Percentiles rank a stretch among this genome's conserved stretches.
Evolutionary conservation across 37 sponge, comb jelly and placozoan species (phyloP).

Genomic region (Theonella swinhoei): DNA sequence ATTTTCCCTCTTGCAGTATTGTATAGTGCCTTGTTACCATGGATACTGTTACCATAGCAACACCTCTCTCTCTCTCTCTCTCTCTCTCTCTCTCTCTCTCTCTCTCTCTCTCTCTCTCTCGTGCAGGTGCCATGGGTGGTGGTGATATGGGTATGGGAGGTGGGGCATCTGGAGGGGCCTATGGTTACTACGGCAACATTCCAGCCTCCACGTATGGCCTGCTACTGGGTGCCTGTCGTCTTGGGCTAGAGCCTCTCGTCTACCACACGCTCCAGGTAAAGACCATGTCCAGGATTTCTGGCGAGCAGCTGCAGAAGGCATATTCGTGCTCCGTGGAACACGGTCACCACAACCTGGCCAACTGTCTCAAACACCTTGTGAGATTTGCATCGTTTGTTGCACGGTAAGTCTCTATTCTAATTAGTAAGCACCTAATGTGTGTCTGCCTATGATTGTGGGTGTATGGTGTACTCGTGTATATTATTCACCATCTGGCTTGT

Average conservation of each 20-base stretch:
- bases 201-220: slow-evolving; percentile 46
- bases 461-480: too few relatives aligned
- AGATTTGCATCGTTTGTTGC: background rate
- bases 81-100: slow-evolving; percentile 2
- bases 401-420: background rate
- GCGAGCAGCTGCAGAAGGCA: slow-evolving; percentile 42
- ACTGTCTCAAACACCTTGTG: slow-evolving; percentile 10
- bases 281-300: slow-evolving; percentile 7
- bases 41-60: background rate
- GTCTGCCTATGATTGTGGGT: too few relatives aligned
- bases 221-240: slow-evolving; percentile 65
- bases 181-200: slow-evolving; percentile 25
- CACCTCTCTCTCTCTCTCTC: background rate
- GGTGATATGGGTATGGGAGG: background rate
- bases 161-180: background rate
- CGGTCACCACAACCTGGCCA: slow-evolving; percentile 43
- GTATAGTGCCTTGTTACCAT: background rate
- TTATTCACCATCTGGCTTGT: too few relatives aligned
- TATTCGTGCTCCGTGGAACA: slow-evolving; percentile 19
- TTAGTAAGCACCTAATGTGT: too few relatives aligned
- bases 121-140: background rate
- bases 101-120: background rate
- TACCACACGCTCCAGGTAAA: slow-evolving; percentile 40
- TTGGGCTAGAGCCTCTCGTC: slow-evolving; percentile 61
- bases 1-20: background rate